Conservation (phyloP, 2,113 vertebrate species). For the Scophthalmus maximus region DNA sequence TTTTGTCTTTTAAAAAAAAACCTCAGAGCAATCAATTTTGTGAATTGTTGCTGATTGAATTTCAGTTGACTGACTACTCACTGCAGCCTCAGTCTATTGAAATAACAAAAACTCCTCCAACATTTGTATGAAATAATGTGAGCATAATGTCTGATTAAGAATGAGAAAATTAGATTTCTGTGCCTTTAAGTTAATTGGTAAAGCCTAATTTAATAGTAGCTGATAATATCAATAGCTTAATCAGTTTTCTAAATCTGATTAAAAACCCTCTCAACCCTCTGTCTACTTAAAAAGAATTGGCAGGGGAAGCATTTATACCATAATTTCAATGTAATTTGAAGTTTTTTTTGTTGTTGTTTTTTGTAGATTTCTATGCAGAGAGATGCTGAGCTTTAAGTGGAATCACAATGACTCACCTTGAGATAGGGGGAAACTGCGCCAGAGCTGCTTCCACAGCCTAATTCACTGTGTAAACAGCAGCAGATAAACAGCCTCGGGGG, state of each 20-base stretch:
- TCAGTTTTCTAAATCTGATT: background rate
- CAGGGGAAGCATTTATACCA: background rate
- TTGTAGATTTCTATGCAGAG: constrained; percentile 14
- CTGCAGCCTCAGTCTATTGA: background rate
- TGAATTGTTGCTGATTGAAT: background rate
- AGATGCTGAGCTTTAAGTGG: background rate
- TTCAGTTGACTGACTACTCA: background rate
- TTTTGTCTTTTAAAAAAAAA: background rate
- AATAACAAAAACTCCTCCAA: background rate
- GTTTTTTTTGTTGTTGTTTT: background rate
- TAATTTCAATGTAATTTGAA: background rate
- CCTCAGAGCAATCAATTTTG: no score
- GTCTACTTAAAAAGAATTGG: background rate
- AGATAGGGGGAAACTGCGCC: constrained; percentile 15
- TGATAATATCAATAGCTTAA: background rate
- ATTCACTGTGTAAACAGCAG: constrained; percentile 53
- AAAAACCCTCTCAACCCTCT: background rate
- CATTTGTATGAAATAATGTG: background rate
- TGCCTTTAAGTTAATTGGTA: background rate
- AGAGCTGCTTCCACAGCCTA: constrained; percentile 26
- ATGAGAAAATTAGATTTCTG: background rate
- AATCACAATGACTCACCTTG: constrained; percentile 37
- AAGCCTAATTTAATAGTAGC: background rate
- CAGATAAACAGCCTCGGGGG: constrained; percentile 56
- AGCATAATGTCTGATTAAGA: background rate